Evolutionary conservation across 2,113 vertebrate species (phyloP).

Genomic region (Catagonus wagneri): DNA sequence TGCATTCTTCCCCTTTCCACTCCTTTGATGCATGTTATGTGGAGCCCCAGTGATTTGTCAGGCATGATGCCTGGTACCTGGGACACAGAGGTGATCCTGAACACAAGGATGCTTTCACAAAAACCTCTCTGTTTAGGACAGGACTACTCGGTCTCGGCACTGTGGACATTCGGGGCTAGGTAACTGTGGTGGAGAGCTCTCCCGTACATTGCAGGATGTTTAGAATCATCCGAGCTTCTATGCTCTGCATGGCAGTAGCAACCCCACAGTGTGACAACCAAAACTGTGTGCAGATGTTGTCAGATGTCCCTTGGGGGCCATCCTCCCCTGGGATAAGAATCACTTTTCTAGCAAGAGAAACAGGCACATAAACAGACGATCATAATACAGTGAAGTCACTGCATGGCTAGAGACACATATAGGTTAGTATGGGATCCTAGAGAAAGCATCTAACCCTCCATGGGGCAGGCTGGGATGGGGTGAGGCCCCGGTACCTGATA

Average conservation of each 20-base stretch:
- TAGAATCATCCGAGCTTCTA: neutral
- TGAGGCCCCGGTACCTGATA: neutral
- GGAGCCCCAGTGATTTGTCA: neutral
- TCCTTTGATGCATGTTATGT: neutral
- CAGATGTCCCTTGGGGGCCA: neutral
- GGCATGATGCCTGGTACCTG: neutral
- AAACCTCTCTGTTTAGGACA: neutral
- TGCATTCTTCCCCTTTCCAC: neutral
- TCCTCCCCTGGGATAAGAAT: neutral
- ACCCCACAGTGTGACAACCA: neutral
- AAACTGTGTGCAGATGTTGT: neutral
- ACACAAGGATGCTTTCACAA: neutral
- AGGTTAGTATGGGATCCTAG: neutral
- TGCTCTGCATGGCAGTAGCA: neutral
- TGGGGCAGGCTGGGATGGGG: neutral
- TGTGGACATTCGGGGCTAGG: accelerated
- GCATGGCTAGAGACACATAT: no score
- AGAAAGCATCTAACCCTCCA: neutral
- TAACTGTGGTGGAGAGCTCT: neutral
- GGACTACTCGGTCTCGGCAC: neutral
- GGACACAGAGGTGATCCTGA: neutral
- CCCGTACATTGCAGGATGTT: neutral
- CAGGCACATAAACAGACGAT: neutral
- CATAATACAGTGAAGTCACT: neutral
- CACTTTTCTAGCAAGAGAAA: neutral